phyloP scores from a whole-genome alignment of 2,888 invertebrate species.

The Odontocolon sp. region DNA sequence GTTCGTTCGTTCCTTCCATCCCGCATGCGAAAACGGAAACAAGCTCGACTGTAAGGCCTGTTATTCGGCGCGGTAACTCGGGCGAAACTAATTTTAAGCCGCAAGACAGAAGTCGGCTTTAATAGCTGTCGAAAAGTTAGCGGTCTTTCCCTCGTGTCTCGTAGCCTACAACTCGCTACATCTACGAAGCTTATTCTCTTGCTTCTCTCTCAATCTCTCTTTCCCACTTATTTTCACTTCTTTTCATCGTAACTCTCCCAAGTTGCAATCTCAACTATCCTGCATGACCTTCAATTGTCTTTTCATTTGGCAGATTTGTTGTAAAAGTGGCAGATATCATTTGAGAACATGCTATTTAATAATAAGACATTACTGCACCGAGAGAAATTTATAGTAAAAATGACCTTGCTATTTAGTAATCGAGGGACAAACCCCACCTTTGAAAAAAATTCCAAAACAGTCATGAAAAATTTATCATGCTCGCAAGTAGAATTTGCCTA shows the following conservation, averaged over 20 bases:
- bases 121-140: slow-evolving; percentile 75
- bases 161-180: neutral
- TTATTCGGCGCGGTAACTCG: slow-evolving; percentile 70
- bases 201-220: neutral
- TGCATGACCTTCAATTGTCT: neutral
- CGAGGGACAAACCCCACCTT: too few relatives aligned
- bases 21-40: slow-evolving; percentile 42
- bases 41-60: slow-evolving; percentile 59
- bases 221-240: neutral
- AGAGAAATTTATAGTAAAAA: too few relatives aligned
- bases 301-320: too few relatives aligned
- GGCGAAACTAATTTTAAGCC: slow-evolving; percentile 75
- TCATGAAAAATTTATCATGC: too few relatives aligned
- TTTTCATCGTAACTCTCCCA: neutral
- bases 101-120: slow-evolving; percentile 73
- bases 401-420: too few relatives aligned
- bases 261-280: too few relatives aligned
- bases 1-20: slow-evolving; percentile 17
- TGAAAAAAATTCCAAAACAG: too few relatives aligned
- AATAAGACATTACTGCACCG: too few relatives aligned
- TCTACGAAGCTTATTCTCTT: slow-evolving; percentile 9
- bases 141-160: slow-evolving; percentile 45
- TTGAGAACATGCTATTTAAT: too few relatives aligned
- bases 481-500: too few relatives aligned
- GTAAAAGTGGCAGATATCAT: too few relatives aligned